Evolutionary conservation across 2,888 invertebrate species (phyloP), one percentile per base, ranked within the genome.

Genomic region (Beris morrisii): DNA sequence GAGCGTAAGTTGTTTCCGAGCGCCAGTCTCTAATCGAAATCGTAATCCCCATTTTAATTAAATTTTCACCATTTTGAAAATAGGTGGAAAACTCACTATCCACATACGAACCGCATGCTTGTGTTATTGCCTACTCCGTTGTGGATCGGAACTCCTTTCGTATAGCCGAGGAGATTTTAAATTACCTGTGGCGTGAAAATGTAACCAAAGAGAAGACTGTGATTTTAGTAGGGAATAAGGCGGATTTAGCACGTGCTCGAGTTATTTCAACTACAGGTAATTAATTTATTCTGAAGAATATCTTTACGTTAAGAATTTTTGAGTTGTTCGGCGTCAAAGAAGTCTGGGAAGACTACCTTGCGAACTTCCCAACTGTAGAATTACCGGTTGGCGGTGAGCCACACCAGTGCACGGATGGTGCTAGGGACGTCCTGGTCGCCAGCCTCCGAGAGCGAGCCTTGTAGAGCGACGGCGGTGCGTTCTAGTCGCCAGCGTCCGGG

Each of bases 171-270:
- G 94, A 95, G 76, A 88, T 93, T 66, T 84, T 97, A 65, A 90
- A 92, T 73, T 93, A 94, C 78, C 82, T 97, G 61, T 91, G 93
- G 83, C 83, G 91, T 69, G 91, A 92, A 75, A 90, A 90, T 76
- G 90, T 89, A 75, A 91, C 90, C 0, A 87, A 89, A 70, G 91
- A 93, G 63, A 88, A 92, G 75, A 90, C 92, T 5, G 91, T 93
- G 63, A 95, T 97, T 68, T 86, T 97, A 12, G 96, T 95, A 3
- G 96, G 93, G 52, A 97, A 97, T 78, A 97, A 97, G 78, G 92
- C 93, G 4, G 97, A 97, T 77, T 83, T 97, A 73, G 96, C 93
- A 0, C 85, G 96, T 71, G 90, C 94, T 4, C 84, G 96, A 71
- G 88, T 89, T 69, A 92, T 97, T 70, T 83, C 90, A 15, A 86